These are phyloP conservation scores for Hedychridium roseum DNA, from an alignment of 2,888 invertebrate species.

Conservation along the genomic window DNA sequence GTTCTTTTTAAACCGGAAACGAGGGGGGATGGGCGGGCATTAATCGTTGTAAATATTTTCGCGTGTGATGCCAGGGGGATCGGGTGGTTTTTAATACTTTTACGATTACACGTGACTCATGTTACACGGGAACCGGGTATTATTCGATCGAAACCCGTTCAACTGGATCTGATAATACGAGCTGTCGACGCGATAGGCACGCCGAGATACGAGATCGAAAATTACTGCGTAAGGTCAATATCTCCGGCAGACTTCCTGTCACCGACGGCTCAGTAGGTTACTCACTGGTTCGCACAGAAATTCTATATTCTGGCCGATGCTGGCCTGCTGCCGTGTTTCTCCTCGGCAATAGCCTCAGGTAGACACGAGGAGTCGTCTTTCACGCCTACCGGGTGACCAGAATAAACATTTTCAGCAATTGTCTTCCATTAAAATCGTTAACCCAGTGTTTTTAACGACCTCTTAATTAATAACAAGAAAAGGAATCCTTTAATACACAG, in stretches of 20 bases:
- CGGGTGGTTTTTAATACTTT: too few relatives aligned
- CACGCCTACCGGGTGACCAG: slow-evolving; percentile 4
- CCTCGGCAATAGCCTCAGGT: slow-evolving; percentile 14
- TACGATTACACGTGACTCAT: too few relatives aligned
- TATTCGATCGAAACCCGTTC: slow-evolving; percentile 16
- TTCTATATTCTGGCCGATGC: slow-evolving; percentile 6
- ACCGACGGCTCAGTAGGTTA: slow-evolving; percentile 9
- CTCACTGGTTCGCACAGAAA: slow-evolving; percentile 17
- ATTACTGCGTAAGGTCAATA: slow-evolving; percentile 31
- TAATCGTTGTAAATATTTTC: too few relatives aligned
- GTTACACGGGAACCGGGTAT: too few relatives aligned
- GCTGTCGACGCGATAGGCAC: not conserved
- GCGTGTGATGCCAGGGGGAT: too few relatives aligned
- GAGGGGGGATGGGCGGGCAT: too few relatives aligned
- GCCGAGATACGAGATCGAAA: not conserved
- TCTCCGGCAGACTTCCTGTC: slow-evolving; percentile 17
- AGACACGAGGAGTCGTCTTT: slow-evolving; percentile 6
- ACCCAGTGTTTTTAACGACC: too few relatives aligned
- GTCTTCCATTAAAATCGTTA: too few relatives aligned
- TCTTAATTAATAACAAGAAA: too few relatives aligned
- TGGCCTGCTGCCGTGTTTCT: slow-evolving; percentile 11
- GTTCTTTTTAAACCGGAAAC: too few relatives aligned
- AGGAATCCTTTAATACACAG: too few relatives aligned
- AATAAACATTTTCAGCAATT: slow-evolving; percentile 6
- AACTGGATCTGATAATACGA: slow-evolving; percentile 24